Evolutionary conservation across 2,113 vertebrate genomes (phyloP), one percentile per base, ranked within the genome.

Genomic region (Eulacestoma nigropectus): DNA sequence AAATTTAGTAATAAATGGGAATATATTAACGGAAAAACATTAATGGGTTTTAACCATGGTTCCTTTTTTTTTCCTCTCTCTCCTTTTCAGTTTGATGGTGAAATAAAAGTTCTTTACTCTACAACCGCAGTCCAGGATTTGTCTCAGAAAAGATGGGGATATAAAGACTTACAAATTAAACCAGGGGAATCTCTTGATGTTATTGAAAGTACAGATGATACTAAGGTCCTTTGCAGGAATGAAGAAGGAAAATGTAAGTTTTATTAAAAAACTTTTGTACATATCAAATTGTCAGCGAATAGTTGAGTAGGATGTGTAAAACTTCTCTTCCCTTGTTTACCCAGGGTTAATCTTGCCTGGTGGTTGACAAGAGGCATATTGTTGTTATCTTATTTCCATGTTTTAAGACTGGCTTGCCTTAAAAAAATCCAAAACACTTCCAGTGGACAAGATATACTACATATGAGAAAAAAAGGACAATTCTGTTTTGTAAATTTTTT

Each of bases 211-310:
- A 97, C 98, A 14, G 98, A 98, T 20, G 97, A 98, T 17, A 97
- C 96, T 57, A 99, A 99, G 94, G 93, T 99, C 56, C 97, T 99
- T 89, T 99, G 99, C 96, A 98, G 99, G 72, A 99, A 99, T 7
- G 98, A 98, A n/a, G 99, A 99, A 19, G 99, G 99, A 32, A 99
- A 99, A 97, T 98, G 99, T 99, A 97, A 99, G 99, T 93, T 59
- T 35, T 60, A 37, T 35, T 98, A 33, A 44, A 50, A 74, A 82
- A 8, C 8, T 60, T 8, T 30, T 44, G 22, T 33, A 76, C 11
- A 52, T 56, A 86, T 44, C 2, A 44, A 53, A 50, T 65, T 60
- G 3, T 26, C 33, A 79, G 16, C 37, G 17, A 74, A 39, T 53
- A 7, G 17, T 47, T 64, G 13, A 70, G 25, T 23, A 47, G 46